Evolutionary conservation across 2,113 vertebrate genomes (phyloP), one percentile per base, ranked within the genome.

Genomic region (Lepus americanus): DNA sequence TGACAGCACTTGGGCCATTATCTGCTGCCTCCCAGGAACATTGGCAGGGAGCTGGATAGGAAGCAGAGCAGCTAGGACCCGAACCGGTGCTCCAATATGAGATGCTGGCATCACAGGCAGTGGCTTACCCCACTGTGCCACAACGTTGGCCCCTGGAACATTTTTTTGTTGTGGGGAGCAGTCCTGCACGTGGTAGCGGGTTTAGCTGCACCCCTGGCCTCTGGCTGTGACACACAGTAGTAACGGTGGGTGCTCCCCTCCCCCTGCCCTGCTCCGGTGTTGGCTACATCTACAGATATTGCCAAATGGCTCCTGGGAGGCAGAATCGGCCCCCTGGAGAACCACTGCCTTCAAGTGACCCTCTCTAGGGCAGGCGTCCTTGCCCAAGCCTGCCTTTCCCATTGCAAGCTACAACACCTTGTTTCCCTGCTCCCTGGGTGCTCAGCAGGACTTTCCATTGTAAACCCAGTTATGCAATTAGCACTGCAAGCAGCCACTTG

Each of bases 401-500:
- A 33, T 29, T 69, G 22, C 55, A 84, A 94, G 55, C 8, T 3
- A 17, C 63, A 49, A 53, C n/a, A 4, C 53, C 9, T 72, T 13
- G 13, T 67, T 80, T 61, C 70, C 61, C 29, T 39, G 55, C 70
- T 89, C 81, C 81, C 44, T 33, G 82, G 49, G 33, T 9, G 6
- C 67, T 79, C 82, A 33, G 67, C n/a, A 22, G 73, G 80, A 53
- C n/a, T 25, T 77, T 73, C 55, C 1, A 0, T 83, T 76, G 89
- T n/a, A 73, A 94, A 96, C 64, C 23, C 74, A 86, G 78, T 19
- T 73, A 64, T 77, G 78, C 86, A 79, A 88, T 95, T 90, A 92
- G 77, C 78, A 33, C 77, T 1, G 1, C 79, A 78, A 72, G 83
- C 20, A 90, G 87, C 77, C 85, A 12, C 70, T 94, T 72, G 73